These are phyloP conservation scores for Hemicordylus capensis DNA, from an alignment of 2,113 vertebrate species.

Conservation along the genomic window DNA sequence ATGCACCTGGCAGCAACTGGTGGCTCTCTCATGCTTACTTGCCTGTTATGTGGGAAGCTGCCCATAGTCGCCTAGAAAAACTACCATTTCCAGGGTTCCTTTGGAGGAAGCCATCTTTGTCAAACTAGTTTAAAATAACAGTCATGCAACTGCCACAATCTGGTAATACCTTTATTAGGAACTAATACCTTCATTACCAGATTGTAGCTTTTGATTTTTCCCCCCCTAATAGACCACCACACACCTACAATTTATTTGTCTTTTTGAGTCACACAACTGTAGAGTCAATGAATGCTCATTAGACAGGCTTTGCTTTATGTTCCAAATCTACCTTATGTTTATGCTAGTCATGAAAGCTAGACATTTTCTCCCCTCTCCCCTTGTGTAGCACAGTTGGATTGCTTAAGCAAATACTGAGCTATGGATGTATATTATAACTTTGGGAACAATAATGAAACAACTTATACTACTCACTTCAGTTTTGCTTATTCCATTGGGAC, in stretches of 20 bases:
- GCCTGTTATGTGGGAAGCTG: no score
- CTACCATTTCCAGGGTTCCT: not conserved
- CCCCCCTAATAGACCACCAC: no score
- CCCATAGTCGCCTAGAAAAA: not conserved
- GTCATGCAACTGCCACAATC: not conserved
- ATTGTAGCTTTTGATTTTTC: no score
- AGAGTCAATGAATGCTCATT: not conserved
- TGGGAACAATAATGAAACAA: not conserved
- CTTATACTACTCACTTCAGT: not conserved
- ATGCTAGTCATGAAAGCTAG: not conserved
- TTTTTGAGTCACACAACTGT: not conserved
- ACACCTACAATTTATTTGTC: no score
- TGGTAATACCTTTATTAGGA: no score
- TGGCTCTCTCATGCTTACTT: no score
- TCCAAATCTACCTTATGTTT: not conserved
- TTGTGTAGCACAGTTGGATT: not conserved
- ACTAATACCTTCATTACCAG: no score
- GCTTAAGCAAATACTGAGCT: not conserved
- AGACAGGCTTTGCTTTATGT: not conserved
- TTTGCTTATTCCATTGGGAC: not conserved
- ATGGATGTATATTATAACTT: not conserved
- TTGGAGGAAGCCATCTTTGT: not conserved
- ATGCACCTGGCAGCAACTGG: no score
- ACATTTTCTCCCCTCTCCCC: no score
- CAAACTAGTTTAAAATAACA: not conserved